These are phyloP conservation scores for Microplitis deprimator DNA, from an alignment of 2,888 invertebrate species.

Conservation along the genomic window DNA sequence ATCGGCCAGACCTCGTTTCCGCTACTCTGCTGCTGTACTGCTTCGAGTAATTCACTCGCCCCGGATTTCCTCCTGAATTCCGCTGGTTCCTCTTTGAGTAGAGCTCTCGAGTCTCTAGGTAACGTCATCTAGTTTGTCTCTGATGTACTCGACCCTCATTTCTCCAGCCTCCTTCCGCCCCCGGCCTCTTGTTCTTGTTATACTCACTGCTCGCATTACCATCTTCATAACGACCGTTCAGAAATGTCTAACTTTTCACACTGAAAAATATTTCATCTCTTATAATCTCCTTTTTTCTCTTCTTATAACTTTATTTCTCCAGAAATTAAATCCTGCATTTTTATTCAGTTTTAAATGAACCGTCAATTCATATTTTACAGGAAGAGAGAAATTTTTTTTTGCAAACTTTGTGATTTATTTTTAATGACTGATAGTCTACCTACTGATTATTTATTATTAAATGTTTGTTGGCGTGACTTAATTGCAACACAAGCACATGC, in stretches of 20 bases:
- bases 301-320: too few species aligned
- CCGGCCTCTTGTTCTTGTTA: not conserved
- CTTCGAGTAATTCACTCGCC: constrained; percentile 35
- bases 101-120: constrained; percentile 16
- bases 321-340: too few species aligned
- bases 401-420: too few species aligned
- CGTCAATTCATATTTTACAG: too few species aligned
- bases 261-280: not conserved
- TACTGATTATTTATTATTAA: too few species aligned
- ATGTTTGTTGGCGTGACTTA: too few species aligned
- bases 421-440: too few species aligned
- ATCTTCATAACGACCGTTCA: constrained; percentile 22
- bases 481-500: too few species aligned
- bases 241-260: constrained; percentile 9
- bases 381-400: too few species aligned
- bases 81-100: constrained; percentile 34
- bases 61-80: constrained; percentile 31
- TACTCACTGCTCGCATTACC: not conserved
- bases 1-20: constrained; percentile 33
- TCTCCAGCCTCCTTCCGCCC: not conserved
- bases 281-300: too few species aligned
- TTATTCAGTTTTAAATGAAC: too few species aligned
- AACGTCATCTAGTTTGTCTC: constrained; percentile 28
- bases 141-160: not conserved
- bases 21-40: constrained; percentile 5